Conservation (phyloP, 2,113 vertebrate species). For the Entelurus aequoreus region DNA sequence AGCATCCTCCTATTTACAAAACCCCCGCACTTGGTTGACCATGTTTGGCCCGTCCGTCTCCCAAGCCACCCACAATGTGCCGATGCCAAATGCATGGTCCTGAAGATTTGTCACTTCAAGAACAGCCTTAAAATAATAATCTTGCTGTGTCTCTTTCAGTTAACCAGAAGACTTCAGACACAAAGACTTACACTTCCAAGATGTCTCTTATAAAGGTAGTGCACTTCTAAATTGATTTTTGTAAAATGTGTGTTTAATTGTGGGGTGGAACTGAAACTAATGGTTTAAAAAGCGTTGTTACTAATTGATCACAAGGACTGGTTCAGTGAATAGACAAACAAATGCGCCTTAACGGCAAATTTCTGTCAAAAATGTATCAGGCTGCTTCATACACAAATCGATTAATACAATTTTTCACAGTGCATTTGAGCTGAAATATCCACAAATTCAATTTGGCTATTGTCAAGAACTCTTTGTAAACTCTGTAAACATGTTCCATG, state of each 20-base stretch:
- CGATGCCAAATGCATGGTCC: slow-evolving; percentile 6
- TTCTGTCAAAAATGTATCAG: too few relatives aligned
- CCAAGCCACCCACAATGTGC: neutral
- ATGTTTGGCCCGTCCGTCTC: neutral
- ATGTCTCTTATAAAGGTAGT: slow-evolving; percentile 62
- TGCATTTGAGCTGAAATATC: too few relatives aligned
- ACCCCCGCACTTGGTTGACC: neutral
- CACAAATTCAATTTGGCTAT: too few relatives aligned
- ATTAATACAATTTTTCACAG: too few relatives aligned
- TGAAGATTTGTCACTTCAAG: slow-evolving; percentile 1
- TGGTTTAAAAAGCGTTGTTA: too few relatives aligned
- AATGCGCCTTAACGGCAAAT: too few relatives aligned
- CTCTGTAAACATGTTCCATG: too few relatives aligned
- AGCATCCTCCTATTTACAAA: neutral
- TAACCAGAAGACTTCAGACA: slow-evolving; percentile 41
- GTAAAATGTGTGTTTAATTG: neutral
- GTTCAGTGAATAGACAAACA: too few relatives aligned
- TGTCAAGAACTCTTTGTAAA: too few relatives aligned
- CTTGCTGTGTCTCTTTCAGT: slow-evolving; percentile 40
- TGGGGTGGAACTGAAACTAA: too few relatives aligned
- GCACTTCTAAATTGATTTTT: slow-evolving; percentile 2
- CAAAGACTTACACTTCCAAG: slow-evolving; percentile 42
- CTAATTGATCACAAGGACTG: too few relatives aligned
- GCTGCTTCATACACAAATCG: too few relatives aligned
- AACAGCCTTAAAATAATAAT: neutral